Evolutionary conservation across 2,113 vertebrate species (phyloP).

Genomic region (Canis aureus): DNA sequence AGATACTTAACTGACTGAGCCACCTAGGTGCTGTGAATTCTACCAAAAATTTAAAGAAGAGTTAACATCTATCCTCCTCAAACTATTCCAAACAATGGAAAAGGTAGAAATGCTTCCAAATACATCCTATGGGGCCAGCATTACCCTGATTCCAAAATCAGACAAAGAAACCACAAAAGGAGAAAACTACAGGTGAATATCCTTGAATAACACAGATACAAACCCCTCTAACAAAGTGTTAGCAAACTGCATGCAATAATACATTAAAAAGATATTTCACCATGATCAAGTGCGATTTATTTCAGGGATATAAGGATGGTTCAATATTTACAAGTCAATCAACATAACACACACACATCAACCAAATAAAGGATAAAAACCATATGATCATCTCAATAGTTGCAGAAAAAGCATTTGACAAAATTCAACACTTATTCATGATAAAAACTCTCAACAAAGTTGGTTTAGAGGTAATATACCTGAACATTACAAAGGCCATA

Average conservation of each 20-base stretch:
- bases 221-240: not conserved
- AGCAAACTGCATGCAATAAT: not conserved
- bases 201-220: not conserved
- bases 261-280: not conserved
- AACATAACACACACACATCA: not conserved
- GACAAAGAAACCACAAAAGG: not conserved
- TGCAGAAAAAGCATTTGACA: not conserved
- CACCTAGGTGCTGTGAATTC: not conserved
- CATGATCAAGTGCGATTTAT: not conserved
- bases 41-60: not conserved
- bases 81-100: not conserved
- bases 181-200: not conserved
- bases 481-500: not conserved
- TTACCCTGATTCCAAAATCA: not conserved
- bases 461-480: not conserved
- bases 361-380: not conserved
- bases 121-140: not conserved
- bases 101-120: not conserved
- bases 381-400: not conserved
- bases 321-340: not conserved
- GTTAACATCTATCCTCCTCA: not conserved
- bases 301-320: not conserved
- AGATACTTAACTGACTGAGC: no score
- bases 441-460: not conserved
- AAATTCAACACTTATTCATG: not conserved